Conservation (phyloP, 2,797 vertebrate genomes). For the Enteromius argenteus region DNA sequence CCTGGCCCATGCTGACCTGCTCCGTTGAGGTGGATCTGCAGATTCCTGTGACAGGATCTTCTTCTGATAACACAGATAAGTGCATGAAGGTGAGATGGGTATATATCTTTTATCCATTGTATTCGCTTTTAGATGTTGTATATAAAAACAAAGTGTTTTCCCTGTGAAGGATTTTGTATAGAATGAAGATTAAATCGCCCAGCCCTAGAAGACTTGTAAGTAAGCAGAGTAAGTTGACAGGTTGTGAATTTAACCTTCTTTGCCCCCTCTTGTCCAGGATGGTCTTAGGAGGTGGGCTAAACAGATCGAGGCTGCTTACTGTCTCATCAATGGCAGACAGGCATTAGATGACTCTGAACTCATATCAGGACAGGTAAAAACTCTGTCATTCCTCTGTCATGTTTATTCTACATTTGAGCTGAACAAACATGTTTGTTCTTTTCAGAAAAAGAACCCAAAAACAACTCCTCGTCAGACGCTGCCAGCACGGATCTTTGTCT, state of each 20-base stretch:
- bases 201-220: no score
- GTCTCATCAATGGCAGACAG: conserved; percentile 87
- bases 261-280: conserved; percentile 76
- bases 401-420: conserved; percentile 29
- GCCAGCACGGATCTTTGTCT: conserved; percentile 81
- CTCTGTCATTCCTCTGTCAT: not conserved
- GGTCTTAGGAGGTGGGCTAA: conserved; percentile 87
- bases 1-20: conserved; percentile 85
- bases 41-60: conserved; percentile 81
- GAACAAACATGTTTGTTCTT: conserved; percentile 30
- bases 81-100: conserved; percentile 85
- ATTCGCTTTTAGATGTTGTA: no score
- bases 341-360: conserved; percentile 84
- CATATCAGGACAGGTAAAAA: conserved; percentile 79
- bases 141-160: not conserved
- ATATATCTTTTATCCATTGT: conserved; percentile 59
- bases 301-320: conserved; percentile 83
- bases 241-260: conserved; percentile 23
- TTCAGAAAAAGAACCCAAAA: conserved; percentile 83
- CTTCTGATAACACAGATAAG: conserved; percentile 76
- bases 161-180: not conserved
- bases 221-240: not conserved
- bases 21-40: conserved; percentile 85
- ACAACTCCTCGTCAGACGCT: conserved; percentile 72
- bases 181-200: not conserved